These are phyloP conservation scores for Stichopus chloronotus DNA, from an alignment of 35 echinoderm and acorn worm genomes.

Conservation along the genomic window DNA sequence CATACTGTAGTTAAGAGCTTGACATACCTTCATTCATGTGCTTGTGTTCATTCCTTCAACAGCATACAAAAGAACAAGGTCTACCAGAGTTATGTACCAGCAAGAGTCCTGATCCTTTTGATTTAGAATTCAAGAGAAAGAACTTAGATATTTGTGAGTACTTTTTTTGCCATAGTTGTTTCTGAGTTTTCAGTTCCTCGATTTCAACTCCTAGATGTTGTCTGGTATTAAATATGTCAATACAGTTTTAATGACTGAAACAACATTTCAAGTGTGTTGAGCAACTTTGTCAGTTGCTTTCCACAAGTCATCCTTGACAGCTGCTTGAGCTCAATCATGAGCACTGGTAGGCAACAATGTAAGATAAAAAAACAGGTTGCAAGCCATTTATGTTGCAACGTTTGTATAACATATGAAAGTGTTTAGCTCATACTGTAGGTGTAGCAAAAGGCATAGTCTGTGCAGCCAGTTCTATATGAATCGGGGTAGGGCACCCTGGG, in stretches of 20 bases:
- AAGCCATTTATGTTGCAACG: no score
- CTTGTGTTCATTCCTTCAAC: conserved; percentile 19
- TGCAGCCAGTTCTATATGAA: no score
- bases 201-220: no score
- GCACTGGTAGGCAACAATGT: no score
- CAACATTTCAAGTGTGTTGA: background rate
- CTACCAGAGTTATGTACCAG: conserved; percentile 78
- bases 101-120: conserved; percentile 69
- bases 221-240: background rate
- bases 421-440: no score
- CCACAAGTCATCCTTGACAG: background rate
- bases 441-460: no score
- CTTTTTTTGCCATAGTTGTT: background rate
- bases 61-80: conserved; percentile 84
- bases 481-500: no score
- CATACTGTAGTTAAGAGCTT: no score
- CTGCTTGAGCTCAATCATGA: no score
- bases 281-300: background rate
- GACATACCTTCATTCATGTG: no score
- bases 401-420: no score
- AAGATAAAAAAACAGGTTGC: no score
- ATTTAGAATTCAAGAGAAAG: conserved; percentile 79
- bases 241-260: background rate
- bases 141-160: conserved; percentile 84
- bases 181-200: background rate